Base-by-base conservation (phyloP, 2,797 vertebrate genomes). In the Kryptolebias ocellatus region DNA sequence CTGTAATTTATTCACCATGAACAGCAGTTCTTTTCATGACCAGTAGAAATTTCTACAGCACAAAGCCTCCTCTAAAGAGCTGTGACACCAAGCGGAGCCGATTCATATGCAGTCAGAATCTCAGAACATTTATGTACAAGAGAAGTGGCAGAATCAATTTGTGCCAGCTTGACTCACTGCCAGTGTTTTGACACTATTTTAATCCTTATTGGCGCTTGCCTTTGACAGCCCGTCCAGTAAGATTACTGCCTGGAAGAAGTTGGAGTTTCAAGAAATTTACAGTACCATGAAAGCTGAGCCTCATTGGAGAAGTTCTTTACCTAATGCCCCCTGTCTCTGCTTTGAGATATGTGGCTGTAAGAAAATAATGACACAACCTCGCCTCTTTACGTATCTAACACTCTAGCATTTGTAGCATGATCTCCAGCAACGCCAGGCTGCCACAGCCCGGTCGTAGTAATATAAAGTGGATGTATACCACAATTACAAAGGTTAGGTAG, bases 211-310 rank as follows among this genome's bases (percentile, higher is more conserved):
- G 53, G 18, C 24, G 16, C 10, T 58, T 60, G 60, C n/a, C 53
- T 72, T 75, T 66, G 51, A 65, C 53, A 60, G 34, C 61, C 27
- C 42, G n/a, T 59, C 53, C 49, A 61, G 52, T 53, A 18, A 63
- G 47, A 71, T 74, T 46, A 53, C 29, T 34, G 20, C 5, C 16
- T 10, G 42, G 1, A 28, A 42, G 17, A 67, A n/a, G 29, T 29
- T 29, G 16, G 8, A 7, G 10, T 39, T 61, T 37, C 18, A 39
- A 51, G 46, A 61, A 18, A 39, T 34, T 37, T 31, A 31, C 42
- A 27, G 9, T 24, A 31, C 5, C 11, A 9, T 39, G 49, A 31
- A 53, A 37, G 47, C 27, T 14, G 4, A 68, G 44, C 6, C 8
- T 16, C 12, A 47, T 12, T 53, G 37, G 3, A 46, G 31, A 28